Evolutionary conservation across 2,888 invertebrate genomes (phyloP).

Genomic region (Himalopsyche japonica): DNA sequence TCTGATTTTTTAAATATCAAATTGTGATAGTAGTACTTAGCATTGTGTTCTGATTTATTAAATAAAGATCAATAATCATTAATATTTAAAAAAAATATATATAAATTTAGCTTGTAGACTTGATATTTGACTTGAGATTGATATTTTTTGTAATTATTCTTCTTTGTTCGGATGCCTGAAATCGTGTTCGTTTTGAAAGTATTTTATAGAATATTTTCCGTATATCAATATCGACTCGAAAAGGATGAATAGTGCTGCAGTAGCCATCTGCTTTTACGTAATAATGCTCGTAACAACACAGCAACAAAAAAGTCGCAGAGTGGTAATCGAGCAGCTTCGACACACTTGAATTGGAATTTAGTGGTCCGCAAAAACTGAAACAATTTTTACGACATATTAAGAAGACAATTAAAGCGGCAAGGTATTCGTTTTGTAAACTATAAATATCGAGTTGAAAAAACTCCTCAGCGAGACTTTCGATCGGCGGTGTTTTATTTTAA

Average conservation of each 20-base stretch:
- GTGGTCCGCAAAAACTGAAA: slow-evolving; percentile 1
- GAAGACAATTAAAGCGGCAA: slow-evolving; percentile 22
- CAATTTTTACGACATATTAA: slow-evolving; percentile 36
- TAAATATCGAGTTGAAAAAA: slow-evolving; percentile 16
- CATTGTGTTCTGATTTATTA: too few relatives aligned
- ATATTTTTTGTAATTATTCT: too few relatives aligned
- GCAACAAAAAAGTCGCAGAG: background rate
- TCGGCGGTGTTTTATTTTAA: background rate
- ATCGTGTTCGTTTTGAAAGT: too few relatives aligned
- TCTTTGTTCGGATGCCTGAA: too few relatives aligned
- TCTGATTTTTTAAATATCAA: too few relatives aligned
- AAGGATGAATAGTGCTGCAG: background rate
- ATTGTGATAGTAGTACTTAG: too few relatives aligned
- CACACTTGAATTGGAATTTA: background rate
- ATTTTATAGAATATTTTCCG: background rate
- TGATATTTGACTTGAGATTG: too few relatives aligned
- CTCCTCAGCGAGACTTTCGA: background rate
- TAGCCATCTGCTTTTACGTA: slow-evolving; percentile 20
- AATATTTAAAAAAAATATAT: too few relatives aligned
- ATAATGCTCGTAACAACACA: background rate
- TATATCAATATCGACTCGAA: background rate
- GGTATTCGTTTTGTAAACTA: slow-evolving; percentile 28
- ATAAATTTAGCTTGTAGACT: too few relatives aligned
- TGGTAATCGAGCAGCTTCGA: background rate
- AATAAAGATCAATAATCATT: too few relatives aligned